A percentile compares a stretch with the other conserved stretches of the same genome.
phyloP scores from a whole-genome alignment of 2,113 vertebrate species.

The Mormyrus lacerda region DNA sequence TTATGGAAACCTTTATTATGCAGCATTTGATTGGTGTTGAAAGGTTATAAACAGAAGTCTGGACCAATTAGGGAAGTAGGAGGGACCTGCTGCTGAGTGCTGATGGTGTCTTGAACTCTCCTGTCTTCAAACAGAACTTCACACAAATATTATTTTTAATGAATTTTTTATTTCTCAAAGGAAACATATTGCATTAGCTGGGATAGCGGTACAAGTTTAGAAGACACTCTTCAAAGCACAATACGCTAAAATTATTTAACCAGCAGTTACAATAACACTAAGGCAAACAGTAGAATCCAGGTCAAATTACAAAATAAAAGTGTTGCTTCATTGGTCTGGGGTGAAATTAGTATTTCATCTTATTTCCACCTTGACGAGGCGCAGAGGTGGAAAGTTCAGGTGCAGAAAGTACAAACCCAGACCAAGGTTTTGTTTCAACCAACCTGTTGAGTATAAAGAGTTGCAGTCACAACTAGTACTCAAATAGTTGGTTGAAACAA shows the following conservation, averaged over 20 bases:
- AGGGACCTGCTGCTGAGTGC: too few relatives aligned
- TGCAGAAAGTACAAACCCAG: background rate
- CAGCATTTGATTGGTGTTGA: background rate
- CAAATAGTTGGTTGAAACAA: background rate
- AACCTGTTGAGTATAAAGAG: background rate
- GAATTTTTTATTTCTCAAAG: background rate
- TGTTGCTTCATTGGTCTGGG: background rate
- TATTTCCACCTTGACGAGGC: background rate
- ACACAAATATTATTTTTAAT: background rate
- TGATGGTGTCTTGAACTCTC: background rate
- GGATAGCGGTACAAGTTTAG: background rate
- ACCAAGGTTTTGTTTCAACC: background rate
- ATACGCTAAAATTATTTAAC: background rate
- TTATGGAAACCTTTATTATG: background rate
- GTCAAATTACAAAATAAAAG: background rate
- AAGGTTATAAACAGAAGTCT: background rate
- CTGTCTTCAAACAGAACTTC: background rate
- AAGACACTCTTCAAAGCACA: background rate
- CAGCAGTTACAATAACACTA: background rate
- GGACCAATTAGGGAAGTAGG: background rate
- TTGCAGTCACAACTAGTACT: background rate
- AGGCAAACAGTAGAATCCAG: background rate
- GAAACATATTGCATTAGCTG: background rate
- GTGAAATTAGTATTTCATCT: background rate
- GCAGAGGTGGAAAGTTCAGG: background rate